Percentiles rank a stretch among this genome's conserved stretches.
Evolutionary conservation across 2,888 invertebrate species (phyloP).

Genomic region (Tachina fera): DNA sequence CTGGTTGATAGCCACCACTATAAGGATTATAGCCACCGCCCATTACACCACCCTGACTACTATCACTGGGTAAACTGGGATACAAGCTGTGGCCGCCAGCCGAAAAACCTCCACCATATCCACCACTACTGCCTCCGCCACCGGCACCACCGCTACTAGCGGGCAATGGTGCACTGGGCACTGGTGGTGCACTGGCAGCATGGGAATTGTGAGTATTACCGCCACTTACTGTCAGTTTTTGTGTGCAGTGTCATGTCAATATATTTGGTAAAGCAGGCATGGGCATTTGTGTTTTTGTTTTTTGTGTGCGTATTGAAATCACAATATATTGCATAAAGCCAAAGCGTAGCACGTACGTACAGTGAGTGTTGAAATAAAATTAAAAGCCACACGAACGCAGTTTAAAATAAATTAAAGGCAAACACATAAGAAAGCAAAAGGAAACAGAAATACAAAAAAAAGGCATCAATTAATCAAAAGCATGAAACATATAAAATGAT

Average conservation of each 20-base stretch:
- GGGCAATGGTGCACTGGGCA: constrained; percentile 75
- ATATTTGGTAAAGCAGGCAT: constrained; percentile 13
- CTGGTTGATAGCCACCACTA: constrained; percentile 72
- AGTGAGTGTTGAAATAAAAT: constrained; percentile 28
- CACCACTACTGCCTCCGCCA: constrained; percentile 77
- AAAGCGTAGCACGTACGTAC: constrained; percentile 52
- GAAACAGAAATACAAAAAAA: constrained; percentile 27
- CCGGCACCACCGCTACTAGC: constrained; percentile 71
- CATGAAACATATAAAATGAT: constrained; percentile 39
- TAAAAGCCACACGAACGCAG: constrained; percentile 33
- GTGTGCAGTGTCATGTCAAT: constrained; percentile 20
- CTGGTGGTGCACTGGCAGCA: constrained; percentile 76
- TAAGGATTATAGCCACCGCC: constrained; percentile 79
- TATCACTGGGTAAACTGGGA: constrained; percentile 78
- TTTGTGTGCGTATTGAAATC: background rate
- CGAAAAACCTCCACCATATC: constrained; percentile 81
- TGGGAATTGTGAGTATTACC: constrained; percentile 77
- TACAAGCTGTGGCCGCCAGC: constrained; percentile 81
- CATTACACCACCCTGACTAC: constrained; percentile 73
- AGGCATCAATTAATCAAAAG: constrained; percentile 42
- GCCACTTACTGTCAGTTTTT: constrained; percentile 72
- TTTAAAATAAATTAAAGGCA: background rate
- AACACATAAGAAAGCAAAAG: constrained; percentile 7
- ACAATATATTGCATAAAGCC: constrained; percentile 40
- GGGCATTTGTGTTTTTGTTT: constrained; percentile 14